phyloP scores from a whole-genome alignment of 2,797 vertebrate species.

The Odontamblyopus lacepedii region DNA sequence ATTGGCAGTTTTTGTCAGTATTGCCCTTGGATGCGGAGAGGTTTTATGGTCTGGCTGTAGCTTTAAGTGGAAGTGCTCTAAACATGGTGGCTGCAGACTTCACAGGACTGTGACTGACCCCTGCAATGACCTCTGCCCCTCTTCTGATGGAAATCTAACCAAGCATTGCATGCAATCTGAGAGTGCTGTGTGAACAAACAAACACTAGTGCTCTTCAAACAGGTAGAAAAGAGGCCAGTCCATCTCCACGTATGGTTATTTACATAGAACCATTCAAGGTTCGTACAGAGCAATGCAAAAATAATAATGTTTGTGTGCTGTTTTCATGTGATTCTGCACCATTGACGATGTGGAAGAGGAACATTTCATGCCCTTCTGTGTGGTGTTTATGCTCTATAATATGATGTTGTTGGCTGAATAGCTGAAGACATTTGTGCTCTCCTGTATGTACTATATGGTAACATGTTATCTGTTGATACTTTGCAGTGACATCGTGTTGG shows the following conservation, averaged over 20 bases:
- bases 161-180: slow-evolving; percentile 61
- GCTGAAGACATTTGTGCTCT: not conserved
- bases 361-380: not conserved
- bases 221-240: slow-evolving; percentile 18
- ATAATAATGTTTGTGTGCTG: not conserved
- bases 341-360: not conserved
- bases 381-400: not conserved
- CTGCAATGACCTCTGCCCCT: slow-evolving; percentile 57
- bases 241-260: slow-evolving; percentile 8
- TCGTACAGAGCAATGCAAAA: not conserved
- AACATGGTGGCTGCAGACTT: slow-evolving; percentile 55
- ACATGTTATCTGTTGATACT: no score
- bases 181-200: slow-evolving; percentile 63
- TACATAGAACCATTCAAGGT: not conserved
- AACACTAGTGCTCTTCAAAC: slow-evolving; percentile 46
- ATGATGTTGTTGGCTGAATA: not conserved
- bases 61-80: slow-evolving; percentile 38
- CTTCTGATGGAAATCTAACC: slow-evolving; percentile 70
- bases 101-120: slow-evolving; percentile 44
- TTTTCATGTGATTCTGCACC: not conserved
- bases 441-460: no score
- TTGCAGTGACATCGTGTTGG: no score
- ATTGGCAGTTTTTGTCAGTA: slow-evolving; percentile 18
- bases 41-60: slow-evolving; percentile 20
- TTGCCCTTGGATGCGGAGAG: slow-evolving; percentile 30